A percentile compares a stretch with the other conserved stretches of the same genome.
Conservation (phyloP, 2,113 vertebrate genomes). For the Centropus bengalensis region DNA sequence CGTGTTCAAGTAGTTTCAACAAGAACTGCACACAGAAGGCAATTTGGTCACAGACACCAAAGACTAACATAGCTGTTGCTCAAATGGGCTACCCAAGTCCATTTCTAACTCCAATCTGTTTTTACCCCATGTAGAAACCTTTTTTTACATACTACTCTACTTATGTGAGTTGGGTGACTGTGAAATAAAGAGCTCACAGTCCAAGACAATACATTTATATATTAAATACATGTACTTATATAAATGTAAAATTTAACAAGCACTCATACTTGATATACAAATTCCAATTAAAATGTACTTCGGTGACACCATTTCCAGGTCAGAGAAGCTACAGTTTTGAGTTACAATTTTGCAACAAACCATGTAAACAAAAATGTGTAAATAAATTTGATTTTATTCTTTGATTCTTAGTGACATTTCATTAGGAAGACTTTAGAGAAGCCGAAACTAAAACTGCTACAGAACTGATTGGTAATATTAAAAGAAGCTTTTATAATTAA, state of each 20-base stretch:
- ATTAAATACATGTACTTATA: no score
- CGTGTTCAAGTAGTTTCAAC: not conserved
- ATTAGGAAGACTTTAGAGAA: not conserved
- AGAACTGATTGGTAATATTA: not conserved
- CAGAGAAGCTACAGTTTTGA: not conserved
- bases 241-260: not conserved
- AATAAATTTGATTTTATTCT: not conserved
- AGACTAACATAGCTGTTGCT: not conserved
- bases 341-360: not conserved
- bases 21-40: not conserved
- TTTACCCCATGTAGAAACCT: not conserved
- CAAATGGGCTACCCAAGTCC: fast-evolving
- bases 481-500: not conserved
- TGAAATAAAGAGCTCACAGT: not conserved
- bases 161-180: not conserved
- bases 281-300: not conserved
- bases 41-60: not conserved
- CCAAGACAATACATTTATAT: not conserved
- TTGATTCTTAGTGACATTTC: not conserved
- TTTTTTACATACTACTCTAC: not conserved
- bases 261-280: not conserved
- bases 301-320: not conserved
- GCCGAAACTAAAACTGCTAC: not conserved
- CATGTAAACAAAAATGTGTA: not conserved
- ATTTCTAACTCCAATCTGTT: not conserved